These are phyloP conservation scores for Tetramorium parvispinum DNA, from an alignment of 1,140 invertebrate genomes.

Conservation along the genomic window DNA sequence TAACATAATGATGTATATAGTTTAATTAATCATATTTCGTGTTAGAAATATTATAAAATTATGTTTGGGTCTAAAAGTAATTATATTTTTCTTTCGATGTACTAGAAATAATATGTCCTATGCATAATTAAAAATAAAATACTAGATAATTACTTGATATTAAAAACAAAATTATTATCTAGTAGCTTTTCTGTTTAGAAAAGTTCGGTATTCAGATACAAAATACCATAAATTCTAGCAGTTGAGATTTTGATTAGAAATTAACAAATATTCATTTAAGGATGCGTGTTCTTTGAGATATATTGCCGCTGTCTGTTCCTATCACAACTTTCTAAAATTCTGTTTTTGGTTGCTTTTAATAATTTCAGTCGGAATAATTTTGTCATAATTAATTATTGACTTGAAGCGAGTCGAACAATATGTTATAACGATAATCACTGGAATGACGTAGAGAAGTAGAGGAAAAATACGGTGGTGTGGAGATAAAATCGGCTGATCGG, in stretches of 20 bases:
- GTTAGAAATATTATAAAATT: too few species aligned
- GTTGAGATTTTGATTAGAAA: background rate
- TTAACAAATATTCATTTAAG: background rate
- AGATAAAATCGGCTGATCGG: conserved; percentile 39
- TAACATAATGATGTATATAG: too few species aligned
- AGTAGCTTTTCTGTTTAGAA: background rate
- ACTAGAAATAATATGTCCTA: background rate
- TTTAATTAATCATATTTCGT: too few species aligned
- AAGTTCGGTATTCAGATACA: background rate
- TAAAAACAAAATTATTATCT: background rate
- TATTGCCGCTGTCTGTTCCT: background rate
- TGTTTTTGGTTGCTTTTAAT: background rate
- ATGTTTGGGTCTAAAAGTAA: too few species aligned
- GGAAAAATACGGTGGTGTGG: background rate
- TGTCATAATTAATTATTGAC: background rate
- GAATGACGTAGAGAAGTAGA: background rate
- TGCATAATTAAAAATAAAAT: background rate
- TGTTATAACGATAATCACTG: background rate
- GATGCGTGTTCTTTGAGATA: background rate
- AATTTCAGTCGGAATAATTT: background rate
- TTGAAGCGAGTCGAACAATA: background rate
- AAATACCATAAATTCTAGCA: background rate
- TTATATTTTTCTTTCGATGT: too few species aligned
- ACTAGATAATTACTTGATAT: background rate
- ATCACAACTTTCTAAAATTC: background rate